Conservation (phyloP, 2,888 invertebrate genomes). For the Bruchidius siliquastri region DNA sequence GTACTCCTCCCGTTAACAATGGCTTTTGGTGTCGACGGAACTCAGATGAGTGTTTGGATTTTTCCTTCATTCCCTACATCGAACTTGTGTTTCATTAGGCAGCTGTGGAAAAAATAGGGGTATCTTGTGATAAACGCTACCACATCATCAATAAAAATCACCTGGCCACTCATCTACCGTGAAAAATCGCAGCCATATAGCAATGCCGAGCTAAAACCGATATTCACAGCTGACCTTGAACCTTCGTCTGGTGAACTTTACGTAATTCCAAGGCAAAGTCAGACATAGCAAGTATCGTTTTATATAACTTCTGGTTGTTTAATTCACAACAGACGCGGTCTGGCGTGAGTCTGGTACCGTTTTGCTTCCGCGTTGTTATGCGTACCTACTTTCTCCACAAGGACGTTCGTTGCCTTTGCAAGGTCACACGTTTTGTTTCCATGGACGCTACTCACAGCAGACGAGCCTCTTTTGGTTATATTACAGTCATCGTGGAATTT, state of each 20-base stretch:
- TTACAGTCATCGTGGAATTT: not conserved
- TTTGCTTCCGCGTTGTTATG: conserved; percentile 6
- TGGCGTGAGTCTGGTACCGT: not conserved
- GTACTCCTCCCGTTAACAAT: too few species aligned
- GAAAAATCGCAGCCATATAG: not conserved
- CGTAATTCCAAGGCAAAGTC: conserved; percentile 6
- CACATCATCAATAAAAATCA: not conserved
- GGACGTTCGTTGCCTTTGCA: conserved; percentile 22
- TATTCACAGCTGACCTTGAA: not conserved
- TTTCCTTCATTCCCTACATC: too few species aligned
- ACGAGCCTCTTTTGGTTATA: not conserved
- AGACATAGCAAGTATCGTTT: conserved; percentile 18
- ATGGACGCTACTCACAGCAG: conserved; percentile 8
- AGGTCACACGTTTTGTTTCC: conserved; percentile 17
- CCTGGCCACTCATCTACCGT: not conserved
- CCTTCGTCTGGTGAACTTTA: conserved; percentile 4
- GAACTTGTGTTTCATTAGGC: too few species aligned
- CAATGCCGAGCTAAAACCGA: not conserved
- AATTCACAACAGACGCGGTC: conserved; percentile 5
- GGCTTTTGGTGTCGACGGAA: too few species aligned
- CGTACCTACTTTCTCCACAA: conserved; percentile 22
- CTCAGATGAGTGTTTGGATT: too few species aligned
- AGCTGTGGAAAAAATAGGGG: too few species aligned
- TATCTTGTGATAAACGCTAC: not conserved
- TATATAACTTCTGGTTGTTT: conserved; percentile 15